Base-by-base conservation (phyloP, 2,888 invertebrate species). In the Chrysolina haemoptera region DNA sequence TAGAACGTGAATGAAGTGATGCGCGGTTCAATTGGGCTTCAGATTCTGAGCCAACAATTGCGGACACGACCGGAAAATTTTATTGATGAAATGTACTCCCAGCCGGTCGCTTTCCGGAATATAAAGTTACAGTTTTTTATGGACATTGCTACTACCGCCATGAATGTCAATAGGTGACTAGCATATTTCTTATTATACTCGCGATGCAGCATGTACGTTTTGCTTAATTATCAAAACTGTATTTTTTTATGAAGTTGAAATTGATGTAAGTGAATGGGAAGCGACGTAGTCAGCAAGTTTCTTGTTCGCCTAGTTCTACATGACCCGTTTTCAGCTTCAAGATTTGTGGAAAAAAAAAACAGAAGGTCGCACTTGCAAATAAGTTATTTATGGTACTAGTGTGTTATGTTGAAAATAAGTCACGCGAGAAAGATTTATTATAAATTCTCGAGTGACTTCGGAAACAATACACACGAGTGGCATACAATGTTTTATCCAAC, bases 51-150 rank as follows among this genome's bases (percentile, higher is more conserved):
- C 82, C 81, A 82, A 82, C 81, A 82, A 82, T 82, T 80, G 80
- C 80, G 83, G 78, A 83, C 83, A 84, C 82, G 83, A 82, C 81
- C 82, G 78, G 83, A 84, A 84, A 84, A 82, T 82, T 83, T 84
- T 84, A 84, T 85, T 84, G 83, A 84, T 82, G 84, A 83, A 84
- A 83, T 83, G 82, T 82, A 82, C 82, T 84, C 81, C 81, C 81
- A 80, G 79, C 79, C 79, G 75, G 79, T 76, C 80, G 80, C 82
- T 81, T 80, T 76, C 81, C 79, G 71, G 84, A 84, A 84, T 84
- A 83, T 82, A 82, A 83, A 83, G 82, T 82, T 76, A 77, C 80
- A 80, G 82, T 82, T 80, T 80, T 81, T 82, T 80, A 81, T 70
- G 78, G 78, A 78, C 81, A 78, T 79, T 66, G 77, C 78, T 71